Base-by-base conservation (phyloP, 2,888 invertebrate genomes). In the Miltochrista miniata region DNA sequence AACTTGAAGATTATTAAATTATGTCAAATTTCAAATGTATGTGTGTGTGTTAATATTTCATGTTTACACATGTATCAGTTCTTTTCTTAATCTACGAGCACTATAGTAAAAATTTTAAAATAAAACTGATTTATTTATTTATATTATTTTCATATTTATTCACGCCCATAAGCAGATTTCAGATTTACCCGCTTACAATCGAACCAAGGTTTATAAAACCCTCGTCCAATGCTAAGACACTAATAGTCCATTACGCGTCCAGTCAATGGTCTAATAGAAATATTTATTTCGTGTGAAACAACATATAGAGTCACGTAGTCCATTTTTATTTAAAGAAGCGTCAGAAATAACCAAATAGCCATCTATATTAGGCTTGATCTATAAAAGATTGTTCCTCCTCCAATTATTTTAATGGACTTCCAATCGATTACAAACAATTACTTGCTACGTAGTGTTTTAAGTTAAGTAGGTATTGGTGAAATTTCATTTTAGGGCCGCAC, bases 201-300 rank as follows among this genome's bases (percentile, higher is more conserved):
- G 1, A 3, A 54, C 64, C 51, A 30, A 18, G 33, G 45, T 51
- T 38, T 51, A 10, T 33, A 56, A 10, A n/a, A 75, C 78, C 77
- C 77, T 77, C 67, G 68, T 77, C 66, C 56, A 40, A 54, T 56
- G 45, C 53, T 47, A 47, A 68, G 78, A 76, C 76, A 77, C 68
- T 74, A 72, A 74, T 74, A 69, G 61, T 56, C 67, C 61, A 70
- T 72, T 69, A 71, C 63, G 39, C 59, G 62, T 62, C 68, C 60
- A 58, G 55, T 61, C 64, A 46, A 68, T 60, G 64, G 56, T 56
- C 73, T 58, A 74, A 65, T 66, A 62, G 55, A 70, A 45, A 59
- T 62, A 67, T 68, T 69, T 63, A 64, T 68, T 64, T 59, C 49
- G 45, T 51, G 47, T 34, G 59, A 51, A 56, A 43, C 43, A 30